phyloP scores from a whole-genome alignment of 2,888 invertebrate species.

The Periphyllus acericola region DNA sequence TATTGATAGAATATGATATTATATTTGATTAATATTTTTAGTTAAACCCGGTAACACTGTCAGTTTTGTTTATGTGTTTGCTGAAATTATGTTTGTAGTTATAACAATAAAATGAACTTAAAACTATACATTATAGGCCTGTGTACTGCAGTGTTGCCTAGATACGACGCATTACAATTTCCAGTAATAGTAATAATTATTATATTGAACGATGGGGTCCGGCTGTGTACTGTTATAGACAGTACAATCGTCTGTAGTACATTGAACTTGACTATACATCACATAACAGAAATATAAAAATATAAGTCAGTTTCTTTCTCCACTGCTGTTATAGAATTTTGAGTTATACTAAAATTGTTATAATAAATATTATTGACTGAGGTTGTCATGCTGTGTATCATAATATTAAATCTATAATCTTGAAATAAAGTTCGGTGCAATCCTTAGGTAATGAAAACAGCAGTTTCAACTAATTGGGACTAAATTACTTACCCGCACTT shows the following conservation, averaged over 20 bases:
- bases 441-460: constrained; percentile 17
- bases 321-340: neutral
- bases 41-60: too few relatives aligned
- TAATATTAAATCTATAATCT: constrained; percentile 22
- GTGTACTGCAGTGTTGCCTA: constrained; percentile 47
- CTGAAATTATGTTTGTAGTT: neutral
- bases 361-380: neutral
- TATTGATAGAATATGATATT: too few relatives aligned
- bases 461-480: constrained; percentile 11
- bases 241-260: constrained; percentile 39
- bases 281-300: constrained; percentile 17
- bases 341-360: neutral
- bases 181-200: constrained; percentile 41
- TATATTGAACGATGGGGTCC: constrained; percentile 28
- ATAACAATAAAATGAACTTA: constrained; percentile 10
- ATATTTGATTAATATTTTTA: too few relatives aligned
- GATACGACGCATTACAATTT: constrained; percentile 42
- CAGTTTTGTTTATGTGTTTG: too few relatives aligned
- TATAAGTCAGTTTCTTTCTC: neutral
- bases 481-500: neutral
- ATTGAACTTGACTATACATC: constrained; percentile 48
- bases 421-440: neutral
- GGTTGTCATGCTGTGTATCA: neutral
- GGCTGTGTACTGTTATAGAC: constrained; percentile 21
- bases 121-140: constrained; percentile 14